phyloP scores from a whole-genome alignment of 2,797 vertebrate species.

The Acanthurus leucopareius region DNA sequence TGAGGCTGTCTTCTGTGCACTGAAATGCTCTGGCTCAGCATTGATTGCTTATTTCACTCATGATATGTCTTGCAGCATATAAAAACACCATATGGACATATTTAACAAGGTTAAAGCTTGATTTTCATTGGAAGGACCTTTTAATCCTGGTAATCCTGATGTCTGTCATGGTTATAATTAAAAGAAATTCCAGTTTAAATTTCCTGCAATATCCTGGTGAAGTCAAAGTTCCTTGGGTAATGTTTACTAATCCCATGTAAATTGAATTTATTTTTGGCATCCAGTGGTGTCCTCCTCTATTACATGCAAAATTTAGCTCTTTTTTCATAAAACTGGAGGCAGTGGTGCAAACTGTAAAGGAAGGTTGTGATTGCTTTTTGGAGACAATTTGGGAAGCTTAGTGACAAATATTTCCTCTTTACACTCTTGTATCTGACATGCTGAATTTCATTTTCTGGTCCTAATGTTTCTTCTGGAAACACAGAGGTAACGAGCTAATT shows the following conservation, averaged over 20 bases:
- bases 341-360: too few relatives aligned
- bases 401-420: background rate
- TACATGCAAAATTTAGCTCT: background rate
- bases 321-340: too few relatives aligned
- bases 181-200: constrained; percentile 21
- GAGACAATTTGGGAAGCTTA: too few relatives aligned
- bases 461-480: constrained; percentile 1
- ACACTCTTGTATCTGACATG: background rate
- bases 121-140: too few relatives aligned
- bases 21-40: too few relatives aligned
- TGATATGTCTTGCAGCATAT: too few relatives aligned
- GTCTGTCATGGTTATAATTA: constrained; percentile 41
- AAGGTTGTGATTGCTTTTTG: too few relatives aligned
- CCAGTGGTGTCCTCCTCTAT: background rate
- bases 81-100: too few relatives aligned
- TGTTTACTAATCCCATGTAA: constrained; percentile 39
- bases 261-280: constrained; percentile 32
- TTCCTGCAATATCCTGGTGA: constrained; percentile 14
- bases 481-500: constrained; percentile 17
- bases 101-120: too few relatives aligned
- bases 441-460: constrained; percentile 1
- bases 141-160: constrained; percentile 35
- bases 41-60: too few relatives aligned
- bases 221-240: constrained; percentile 29
- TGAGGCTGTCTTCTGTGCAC: too few relatives aligned